Evolutionary conservation across 2,113 vertebrate species (phyloP).

Genomic region (Mormyrus iriodes): DNA sequence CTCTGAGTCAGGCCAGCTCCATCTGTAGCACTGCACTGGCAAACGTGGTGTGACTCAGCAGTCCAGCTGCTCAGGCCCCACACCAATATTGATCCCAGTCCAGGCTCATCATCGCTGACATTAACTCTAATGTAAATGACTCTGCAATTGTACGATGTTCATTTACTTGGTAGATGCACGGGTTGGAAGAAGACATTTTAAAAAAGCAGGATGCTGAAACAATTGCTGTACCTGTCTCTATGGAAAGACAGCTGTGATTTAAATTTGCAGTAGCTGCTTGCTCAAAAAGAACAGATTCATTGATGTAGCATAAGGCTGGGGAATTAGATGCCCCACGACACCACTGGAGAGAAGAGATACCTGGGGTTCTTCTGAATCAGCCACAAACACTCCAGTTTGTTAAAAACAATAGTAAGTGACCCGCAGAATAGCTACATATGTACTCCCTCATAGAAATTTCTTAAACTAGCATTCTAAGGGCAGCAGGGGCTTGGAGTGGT

Average conservation of each 20-base stretch:
- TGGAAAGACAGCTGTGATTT: not conserved
- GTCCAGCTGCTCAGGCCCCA: not conserved
- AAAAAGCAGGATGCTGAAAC: not conserved
- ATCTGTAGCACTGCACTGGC: not conserved
- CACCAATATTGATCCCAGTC: not conserved
- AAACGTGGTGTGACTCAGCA: not conserved
- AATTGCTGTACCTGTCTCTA: not conserved
- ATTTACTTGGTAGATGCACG: not conserved
- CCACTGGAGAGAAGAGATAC: not conserved
- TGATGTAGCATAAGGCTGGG: not conserved
- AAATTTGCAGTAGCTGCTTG: not conserved
- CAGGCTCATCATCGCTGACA: not conserved
- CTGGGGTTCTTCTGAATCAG: not conserved
- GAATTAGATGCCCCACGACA: not conserved
- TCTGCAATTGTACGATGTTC: not conserved
- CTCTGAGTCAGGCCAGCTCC: not conserved
- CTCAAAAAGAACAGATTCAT: not conserved
- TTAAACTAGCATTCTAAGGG: not conserved
- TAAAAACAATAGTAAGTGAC: not conserved
- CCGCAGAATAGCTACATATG: not conserved
- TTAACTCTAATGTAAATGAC: not conserved
- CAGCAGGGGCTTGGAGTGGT: not conserved
- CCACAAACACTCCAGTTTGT: not conserved
- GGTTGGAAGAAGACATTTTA: not conserved
- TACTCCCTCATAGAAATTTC: not conserved